Evolutionary conservation across 1,140 invertebrate genomes (phyloP), one percentile per base, ranked within the genome.

Genomic region (Neodiprion pinetum): DNA sequence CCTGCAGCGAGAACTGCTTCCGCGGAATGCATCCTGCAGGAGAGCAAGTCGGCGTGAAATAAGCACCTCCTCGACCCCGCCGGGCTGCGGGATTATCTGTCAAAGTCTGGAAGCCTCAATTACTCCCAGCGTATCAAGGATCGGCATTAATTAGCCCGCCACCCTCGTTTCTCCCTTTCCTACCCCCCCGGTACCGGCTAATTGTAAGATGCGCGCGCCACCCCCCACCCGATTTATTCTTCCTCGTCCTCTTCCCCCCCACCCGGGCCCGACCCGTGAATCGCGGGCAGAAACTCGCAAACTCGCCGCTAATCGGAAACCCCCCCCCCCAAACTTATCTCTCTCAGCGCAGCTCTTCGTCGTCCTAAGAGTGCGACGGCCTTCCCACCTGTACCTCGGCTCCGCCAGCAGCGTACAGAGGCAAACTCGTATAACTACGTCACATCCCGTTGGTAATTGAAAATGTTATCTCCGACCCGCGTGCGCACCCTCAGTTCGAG

Each of bases 401-500:
- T 74, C 65, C 68, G 71, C 70, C 69, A 74, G 28, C 67, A 23
- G 49, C 81, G 80, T 68, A 40, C 81, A 82, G 17, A 21, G 17
- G 83, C 86, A 83, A 87, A 88, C 86, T 88, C 86, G 50, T 53
- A 87, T 87, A 88, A 88, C 84, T 88, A 84, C 86, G 81, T 88
- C 86, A 86, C 84, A 88, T 88, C 87, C 87, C 88, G 86, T 80
- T 83, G 86, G 86, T 88, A 88, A 88, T 88, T 88, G 87, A 88
- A 88, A 88, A 88, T 83, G 85, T 88, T 88, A 88, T 88, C 86
- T 88, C 82, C 28, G 9, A 84, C 80, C 82, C 83, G 85, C 84
- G 78, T 79, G 74, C 82, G 78, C 75, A 75, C 81, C 78, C 67
- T 21, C 67, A 68, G 9, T 21, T 40, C 17, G 9, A 9, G 21